These are phyloP conservation scores for Coecobrya sp. DNA, from an alignment of 2,888 invertebrate genomes.

Conservation along the genomic window DNA sequence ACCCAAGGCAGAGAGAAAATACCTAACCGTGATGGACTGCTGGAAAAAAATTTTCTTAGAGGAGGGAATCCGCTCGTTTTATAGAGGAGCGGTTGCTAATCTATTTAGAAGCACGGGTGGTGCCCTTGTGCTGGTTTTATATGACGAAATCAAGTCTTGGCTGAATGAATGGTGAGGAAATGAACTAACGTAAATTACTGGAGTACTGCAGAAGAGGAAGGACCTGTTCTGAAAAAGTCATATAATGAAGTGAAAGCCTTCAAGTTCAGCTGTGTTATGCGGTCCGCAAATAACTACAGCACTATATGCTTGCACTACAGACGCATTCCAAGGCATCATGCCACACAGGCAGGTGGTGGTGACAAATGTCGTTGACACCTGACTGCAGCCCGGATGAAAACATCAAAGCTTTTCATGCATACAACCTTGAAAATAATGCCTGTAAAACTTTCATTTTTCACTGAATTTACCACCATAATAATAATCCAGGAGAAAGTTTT, in stretches of 20 bases:
- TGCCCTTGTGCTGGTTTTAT: constrained; percentile 89
- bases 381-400: constrained; percentile 29
- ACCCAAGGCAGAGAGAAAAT: constrained; percentile 87
- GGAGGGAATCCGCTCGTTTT: constrained; percentile 89
- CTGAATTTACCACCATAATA: neutral
- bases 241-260: neutral
- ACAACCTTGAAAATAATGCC: constrained; percentile 14
- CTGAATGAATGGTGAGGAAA: neutral
- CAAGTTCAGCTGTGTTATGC: neutral
- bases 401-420: constrained; percentile 1
- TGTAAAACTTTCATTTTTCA: constrained; percentile 8
- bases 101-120: constrained; percentile 89
- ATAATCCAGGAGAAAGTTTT: neutral
- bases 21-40: constrained; percentile 89
- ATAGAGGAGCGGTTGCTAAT: constrained; percentile 89
- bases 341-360: constrained; percentile 15
- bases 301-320: neutral
- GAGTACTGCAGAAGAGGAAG: neutral
- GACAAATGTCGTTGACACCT: constrained; percentile 47
- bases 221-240: constrained; percentile 9
- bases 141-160: constrained; percentile 88
- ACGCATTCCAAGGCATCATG: neutral
- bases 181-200: neutral
- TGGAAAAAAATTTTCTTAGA: constrained; percentile 88
- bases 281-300: neutral